Percentiles rank a stretch among this genome's conserved stretches.
These are phyloP conservation scores for Hecatera dysodea DNA, from an alignment of 2,888 invertebrate genomes.

Conservation along the genomic window DNA sequence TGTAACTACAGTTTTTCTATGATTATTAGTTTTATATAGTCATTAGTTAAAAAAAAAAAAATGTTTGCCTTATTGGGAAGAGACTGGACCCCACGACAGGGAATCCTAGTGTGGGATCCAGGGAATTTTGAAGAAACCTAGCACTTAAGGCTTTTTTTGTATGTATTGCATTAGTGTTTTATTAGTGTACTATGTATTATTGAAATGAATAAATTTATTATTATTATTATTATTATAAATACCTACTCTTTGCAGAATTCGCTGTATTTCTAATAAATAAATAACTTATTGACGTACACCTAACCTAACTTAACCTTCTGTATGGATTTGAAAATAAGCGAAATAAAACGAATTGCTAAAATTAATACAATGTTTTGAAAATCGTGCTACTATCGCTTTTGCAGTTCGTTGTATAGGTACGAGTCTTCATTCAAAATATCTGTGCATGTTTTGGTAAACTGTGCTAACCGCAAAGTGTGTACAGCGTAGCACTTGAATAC, in stretches of 20 bases:
- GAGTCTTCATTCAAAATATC: constrained; percentile 40
- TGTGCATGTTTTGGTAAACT: constrained; percentile 59
- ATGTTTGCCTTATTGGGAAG: too few species aligned
- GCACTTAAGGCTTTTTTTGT: too few species aligned
- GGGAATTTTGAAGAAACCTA: too few species aligned
- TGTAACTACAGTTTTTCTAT: too few species aligned
- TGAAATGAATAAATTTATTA: too few species aligned
- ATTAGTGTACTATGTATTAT: too few species aligned
- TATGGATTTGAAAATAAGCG: constrained; percentile 3
- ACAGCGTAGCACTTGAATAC: constrained; percentile 37
- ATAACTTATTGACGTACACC: constrained; percentile 5
- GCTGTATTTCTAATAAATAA: neutral
- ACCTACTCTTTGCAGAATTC: neutral
- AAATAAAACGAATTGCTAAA: neutral
- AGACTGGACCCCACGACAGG: too few species aligned
- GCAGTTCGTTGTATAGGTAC: constrained; percentile 29
- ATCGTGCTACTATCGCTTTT: neutral
- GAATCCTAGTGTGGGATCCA: too few species aligned
- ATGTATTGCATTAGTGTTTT: too few species aligned
- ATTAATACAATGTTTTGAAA: neutral
- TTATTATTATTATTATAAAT: too few species aligned
- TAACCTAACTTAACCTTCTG: constrained; percentile 3
- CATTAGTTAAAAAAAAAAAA: too few species aligned
- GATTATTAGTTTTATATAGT: too few species aligned
- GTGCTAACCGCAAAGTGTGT: constrained; percentile 60